phyloP scores from a whole-genome alignment of 2,888 invertebrate genomes.

The Ashinkailepas kermadecensis region DNA sequence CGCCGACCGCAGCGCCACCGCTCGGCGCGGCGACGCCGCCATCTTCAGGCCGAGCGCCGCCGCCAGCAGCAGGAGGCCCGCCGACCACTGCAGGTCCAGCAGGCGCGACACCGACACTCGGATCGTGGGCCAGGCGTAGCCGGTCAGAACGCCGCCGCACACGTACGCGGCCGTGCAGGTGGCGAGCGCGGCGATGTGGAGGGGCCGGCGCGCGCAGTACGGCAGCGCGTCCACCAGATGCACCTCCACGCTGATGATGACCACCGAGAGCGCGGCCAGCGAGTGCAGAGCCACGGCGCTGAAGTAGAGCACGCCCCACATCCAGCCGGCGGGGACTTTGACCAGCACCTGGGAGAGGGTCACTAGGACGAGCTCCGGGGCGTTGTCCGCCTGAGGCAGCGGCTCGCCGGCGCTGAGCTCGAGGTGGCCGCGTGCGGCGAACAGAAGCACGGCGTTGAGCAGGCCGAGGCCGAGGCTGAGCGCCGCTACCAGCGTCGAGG shows the following conservation, averaged over 20 bases:
- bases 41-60: not conserved
- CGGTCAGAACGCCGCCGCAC: not conserved
- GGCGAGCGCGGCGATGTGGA: not conserved
- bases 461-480: not conserved
- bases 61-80: not conserved
- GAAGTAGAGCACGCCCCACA: not conserved
- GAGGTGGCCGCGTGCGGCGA: not conserved
- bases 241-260: not conserved
- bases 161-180: not conserved
- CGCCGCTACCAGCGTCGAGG: not conserved
- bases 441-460: not conserved
- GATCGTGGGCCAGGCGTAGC: not conserved
- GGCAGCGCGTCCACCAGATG: not conserved
- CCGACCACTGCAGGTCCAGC: not conserved
- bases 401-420: not conserved
- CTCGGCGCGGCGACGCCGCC: not conserved
- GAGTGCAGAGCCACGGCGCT: not conserved
- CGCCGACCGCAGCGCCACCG: not conserved
- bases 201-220: not conserved
- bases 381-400: not conserved
- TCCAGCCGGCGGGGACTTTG: not conserved
- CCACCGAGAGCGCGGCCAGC: not conserved
- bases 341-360: not conserved
- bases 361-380: not conserved
- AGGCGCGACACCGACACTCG: not conserved